Evolutionary conservation across 2,797 vertebrate genomes (phyloP).

Genomic region (Aselliscus stoliczkanus): DNA sequence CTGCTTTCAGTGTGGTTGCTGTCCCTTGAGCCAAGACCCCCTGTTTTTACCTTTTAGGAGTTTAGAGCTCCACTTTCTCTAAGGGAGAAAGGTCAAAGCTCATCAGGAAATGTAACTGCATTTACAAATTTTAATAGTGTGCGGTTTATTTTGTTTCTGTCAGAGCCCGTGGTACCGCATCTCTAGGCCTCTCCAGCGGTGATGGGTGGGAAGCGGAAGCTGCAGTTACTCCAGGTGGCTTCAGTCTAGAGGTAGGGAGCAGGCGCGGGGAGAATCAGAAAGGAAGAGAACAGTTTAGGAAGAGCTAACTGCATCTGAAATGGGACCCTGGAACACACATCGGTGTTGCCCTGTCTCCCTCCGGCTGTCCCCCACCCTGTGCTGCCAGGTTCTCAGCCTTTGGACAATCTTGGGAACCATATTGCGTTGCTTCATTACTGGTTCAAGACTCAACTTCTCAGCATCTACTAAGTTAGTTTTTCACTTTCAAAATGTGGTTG

Average conservation of each 20-base stretch:
- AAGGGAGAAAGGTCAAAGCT: neutral
- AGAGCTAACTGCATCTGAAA: neutral
- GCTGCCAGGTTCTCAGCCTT: neutral
- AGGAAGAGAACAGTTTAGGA: neutral
- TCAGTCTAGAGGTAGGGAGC: neutral
- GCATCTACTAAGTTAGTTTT: neutral
- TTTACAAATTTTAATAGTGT: neutral
- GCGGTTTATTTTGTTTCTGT: neutral
- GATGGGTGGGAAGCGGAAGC: rapidly evolving
- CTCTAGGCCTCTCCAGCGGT: neutral
- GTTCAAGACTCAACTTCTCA: neutral
- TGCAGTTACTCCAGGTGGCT: neutral
- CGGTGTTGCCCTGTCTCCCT: neutral
- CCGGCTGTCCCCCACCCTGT: neutral
- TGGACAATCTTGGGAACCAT: neutral
- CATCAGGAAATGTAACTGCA: neutral
- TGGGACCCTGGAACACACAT: neutral
- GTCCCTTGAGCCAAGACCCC: neutral
- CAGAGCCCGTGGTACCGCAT: neutral
- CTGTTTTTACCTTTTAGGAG: neutral
- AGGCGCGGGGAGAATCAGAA: neutral
- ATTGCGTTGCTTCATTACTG: neutral
- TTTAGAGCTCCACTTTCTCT: neutral
- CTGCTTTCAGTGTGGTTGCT: neutral
- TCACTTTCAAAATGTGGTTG: neutral